Evolutionary conservation across 2,888 invertebrate genomes (phyloP).

Genomic region (Drosophila neutralis): DNA sequence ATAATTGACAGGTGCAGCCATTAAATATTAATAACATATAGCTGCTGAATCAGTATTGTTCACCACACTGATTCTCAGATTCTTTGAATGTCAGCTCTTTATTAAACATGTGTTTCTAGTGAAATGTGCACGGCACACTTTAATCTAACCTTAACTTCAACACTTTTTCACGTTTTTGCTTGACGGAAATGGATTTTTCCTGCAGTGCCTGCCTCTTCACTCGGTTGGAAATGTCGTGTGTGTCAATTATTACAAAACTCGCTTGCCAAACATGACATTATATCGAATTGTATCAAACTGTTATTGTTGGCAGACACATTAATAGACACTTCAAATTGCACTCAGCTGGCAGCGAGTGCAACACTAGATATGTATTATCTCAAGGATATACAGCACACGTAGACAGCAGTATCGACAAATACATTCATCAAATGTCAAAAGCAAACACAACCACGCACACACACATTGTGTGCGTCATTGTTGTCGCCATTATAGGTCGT

Average conservation of each 20-base stretch:
- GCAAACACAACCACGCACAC: conserved; percentile 2
- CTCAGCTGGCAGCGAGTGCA: conserved; percentile 35
- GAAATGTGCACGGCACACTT: background rate
- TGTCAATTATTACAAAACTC: conserved; percentile 31
- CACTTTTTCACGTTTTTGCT: background rate
- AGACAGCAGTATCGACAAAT: conserved; percentile 6
- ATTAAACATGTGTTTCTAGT: background rate
- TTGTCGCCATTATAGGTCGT: conserved; percentile 51
- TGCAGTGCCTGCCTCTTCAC: background rate
- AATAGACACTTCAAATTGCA: conserved; percentile 62
- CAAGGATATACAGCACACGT: background rate
- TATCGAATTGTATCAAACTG: background rate
- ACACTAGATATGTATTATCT: conserved; percentile 22
- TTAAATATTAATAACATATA: background rate
- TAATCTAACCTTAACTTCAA: background rate
- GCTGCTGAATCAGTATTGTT: background rate
- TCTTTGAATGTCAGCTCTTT: background rate
- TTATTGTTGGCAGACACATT: conserved; percentile 36
- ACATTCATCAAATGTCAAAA: conserved; percentile 64
- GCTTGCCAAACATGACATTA: conserved; percentile 25
- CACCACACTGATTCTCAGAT: background rate
- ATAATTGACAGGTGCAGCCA: background rate
- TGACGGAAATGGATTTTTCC: background rate
- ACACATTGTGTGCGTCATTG: conserved; percentile 16
- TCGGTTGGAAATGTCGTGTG: conserved; percentile 31